Conservation (phyloP, 92 coral and sea anemone genomes). For the Galaxea fascicularis region DNA sequence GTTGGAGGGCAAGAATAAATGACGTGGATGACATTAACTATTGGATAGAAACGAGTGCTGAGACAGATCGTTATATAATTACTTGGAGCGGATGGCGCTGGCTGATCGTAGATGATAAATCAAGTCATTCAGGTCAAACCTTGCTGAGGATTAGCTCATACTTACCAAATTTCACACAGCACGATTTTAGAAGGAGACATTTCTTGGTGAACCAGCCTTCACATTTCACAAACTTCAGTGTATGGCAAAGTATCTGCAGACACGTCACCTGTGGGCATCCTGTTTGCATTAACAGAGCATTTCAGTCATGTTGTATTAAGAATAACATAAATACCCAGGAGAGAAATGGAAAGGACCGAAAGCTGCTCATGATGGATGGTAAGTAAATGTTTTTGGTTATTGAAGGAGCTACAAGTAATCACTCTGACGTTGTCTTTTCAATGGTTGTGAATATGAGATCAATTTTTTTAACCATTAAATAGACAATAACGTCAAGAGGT, state of each 20-base stretch:
- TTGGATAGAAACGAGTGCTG: not conserved
- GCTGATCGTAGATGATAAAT: no score
- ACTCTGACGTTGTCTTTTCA: no score
- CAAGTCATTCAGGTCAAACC: not conserved
- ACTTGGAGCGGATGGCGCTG: no score
- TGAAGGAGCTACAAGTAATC: no score
- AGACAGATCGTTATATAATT: no score
- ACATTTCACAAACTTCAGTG: not conserved
- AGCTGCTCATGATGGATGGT: no score
- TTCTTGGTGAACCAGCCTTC: not conserved
- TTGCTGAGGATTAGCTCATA: not conserved
- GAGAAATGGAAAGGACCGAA: not conserved
- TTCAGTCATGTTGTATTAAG: not conserved
- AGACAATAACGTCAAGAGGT: no score
- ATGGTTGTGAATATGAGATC: no score
- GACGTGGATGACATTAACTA: not conserved
- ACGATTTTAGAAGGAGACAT: not conserved
- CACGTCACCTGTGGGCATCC: not conserved
- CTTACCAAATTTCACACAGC: slow-evolving; percentile 1
- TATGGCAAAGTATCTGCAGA: not conserved
- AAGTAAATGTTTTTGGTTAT: no score
- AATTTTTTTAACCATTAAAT: no score
- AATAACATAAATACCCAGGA: no score
- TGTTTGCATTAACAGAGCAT: not conserved
- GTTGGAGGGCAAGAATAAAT: no score